phyloP scores from a whole-genome alignment of 2,797 vertebrate species.

The Labroides dimidiatus region DNA sequence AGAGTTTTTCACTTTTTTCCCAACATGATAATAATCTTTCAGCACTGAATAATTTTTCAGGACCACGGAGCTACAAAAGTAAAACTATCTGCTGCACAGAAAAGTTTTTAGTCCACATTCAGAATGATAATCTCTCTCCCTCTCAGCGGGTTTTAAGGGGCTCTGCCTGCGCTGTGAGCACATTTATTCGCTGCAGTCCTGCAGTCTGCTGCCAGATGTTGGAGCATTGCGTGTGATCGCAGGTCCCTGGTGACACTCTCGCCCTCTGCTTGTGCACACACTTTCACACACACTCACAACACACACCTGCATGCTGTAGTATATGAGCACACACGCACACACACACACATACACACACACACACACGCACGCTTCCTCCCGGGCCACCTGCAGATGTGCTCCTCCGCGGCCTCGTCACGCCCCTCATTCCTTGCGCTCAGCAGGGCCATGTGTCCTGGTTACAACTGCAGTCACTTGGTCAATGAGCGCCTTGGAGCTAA shows the following conservation, averaged over 20 bases:
- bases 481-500: conserved; percentile 25
- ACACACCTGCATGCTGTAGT: neutral
- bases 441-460: conserved; percentile 49
- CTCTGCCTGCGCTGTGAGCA: conserved; percentile 47
- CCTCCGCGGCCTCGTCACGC: conserved; percentile 51
- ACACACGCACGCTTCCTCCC: conserved; percentile 35
- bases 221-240: conserved; percentile 78
- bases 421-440: conserved; percentile 43
- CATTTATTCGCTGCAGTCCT: conserved; percentile 63
- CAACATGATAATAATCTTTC: conserved; percentile 8
- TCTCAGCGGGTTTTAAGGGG: conserved; percentile 62
- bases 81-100: conserved; percentile 62
- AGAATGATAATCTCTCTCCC: conserved; percentile 65
- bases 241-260: conserved; percentile 71
- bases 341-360: neutral
- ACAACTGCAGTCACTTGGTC: conserved; percentile 44
- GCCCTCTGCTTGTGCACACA: conserved; percentile 58
- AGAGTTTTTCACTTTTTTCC: neutral
- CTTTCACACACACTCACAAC: conserved; percentile 29
- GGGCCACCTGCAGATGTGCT: conserved; percentile 73
- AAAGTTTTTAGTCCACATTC: conserved; percentile 48
- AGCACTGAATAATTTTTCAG: conserved; percentile 43
- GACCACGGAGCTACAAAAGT: conserved; percentile 36
- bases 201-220: conserved; percentile 82
- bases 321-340: neutral